Base-by-base conservation (phyloP, 2,888 invertebrate species). In the Xestia rhomboidea region DNA sequence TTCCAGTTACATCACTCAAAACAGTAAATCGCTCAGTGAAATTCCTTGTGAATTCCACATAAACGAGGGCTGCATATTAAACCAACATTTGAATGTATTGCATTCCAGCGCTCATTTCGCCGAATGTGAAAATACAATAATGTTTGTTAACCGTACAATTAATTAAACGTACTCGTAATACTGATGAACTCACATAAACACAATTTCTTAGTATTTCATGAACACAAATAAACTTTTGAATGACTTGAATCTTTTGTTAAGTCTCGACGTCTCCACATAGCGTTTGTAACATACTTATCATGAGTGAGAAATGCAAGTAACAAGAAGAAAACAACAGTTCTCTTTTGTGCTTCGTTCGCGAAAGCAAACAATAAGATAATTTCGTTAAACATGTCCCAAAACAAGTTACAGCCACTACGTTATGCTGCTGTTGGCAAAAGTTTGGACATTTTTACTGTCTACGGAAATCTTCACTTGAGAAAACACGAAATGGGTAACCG, bases 361-460 rank as follows among this genome's bases (percentile, higher is more conserved):
- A 87, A 88, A 89, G 89, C 91, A 91, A 92, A 91, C 90, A 92
- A 89, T 87, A 86, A 88, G 90, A 91, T 90, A 89, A 91, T 89
- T 88, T 85, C 86, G 87, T 90, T 91, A 89, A 90, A 91, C 88
- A 90, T 90, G 91, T 91, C 91, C 81, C 89, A 85, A 90, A 91
- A 92, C 89, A 91, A 91, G 91, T 90, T 90, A 89, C 90, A 90
- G 89, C 91, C 91, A 93, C 91, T 91, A 91, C 89, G 90, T 93
- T 92, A 91, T 90, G 89, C 80, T 87, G 77, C 71, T 88, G 89
- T 91, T 90, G 87, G 89, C 87, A 89, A 92, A 93, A 94, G 89
- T 94, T 94, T 92, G 85, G 92, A 93, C 93, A 93, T 93, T 94
- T 94, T 94, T 93, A 93, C 89, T 91, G 91, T 92, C 91, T 91